phyloP scores from a whole-genome alignment of 2,797 vertebrate genomes.

The Pangasius macronema region DNA sequence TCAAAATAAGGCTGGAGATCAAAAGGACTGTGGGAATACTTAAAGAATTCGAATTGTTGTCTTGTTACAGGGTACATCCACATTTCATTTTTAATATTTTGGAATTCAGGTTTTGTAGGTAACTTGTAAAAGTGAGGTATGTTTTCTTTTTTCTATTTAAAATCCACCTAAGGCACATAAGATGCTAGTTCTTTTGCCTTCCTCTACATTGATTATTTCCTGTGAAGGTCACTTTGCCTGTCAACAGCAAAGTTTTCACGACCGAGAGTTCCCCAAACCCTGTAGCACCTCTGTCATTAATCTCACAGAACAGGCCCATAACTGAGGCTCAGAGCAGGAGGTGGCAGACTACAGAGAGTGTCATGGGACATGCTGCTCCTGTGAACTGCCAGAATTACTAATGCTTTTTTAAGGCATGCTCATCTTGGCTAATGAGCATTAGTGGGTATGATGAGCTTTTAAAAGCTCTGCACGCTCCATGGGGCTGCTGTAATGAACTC shows the following conservation, averaged over 20 bases:
- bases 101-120: not conserved
- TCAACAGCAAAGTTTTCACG: slow-evolving; percentile 37
- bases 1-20: not conserved
- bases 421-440: slow-evolving; percentile 43
- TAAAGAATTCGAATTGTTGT: not conserved
- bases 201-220: slow-evolving; percentile 15
- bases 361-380: slow-evolving; percentile 31
- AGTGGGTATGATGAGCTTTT: slow-evolving; percentile 43
- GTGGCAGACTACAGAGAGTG: slow-evolving; percentile 28
- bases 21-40: not conserved
- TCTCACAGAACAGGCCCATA: slow-evolving; percentile 35
- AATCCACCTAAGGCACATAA: not conserved
- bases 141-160: not conserved
- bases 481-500: slow-evolving; percentile 25
- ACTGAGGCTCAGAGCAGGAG: slow-evolving; percentile 26
- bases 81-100: not conserved
- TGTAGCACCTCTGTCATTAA: slow-evolving; percentile 36
- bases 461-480: slow-evolving; percentile 40
- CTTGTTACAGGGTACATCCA: not conserved
- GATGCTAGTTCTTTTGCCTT: not conserved
- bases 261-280: slow-evolving; percentile 37
- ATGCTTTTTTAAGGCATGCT: slow-evolving; percentile 36
- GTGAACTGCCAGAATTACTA: slow-evolving; percentile 30
- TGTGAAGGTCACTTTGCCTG: slow-evolving; percentile 48
- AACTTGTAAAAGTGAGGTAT: not conserved